These are phyloP conservation scores for Leptodactylus fuscus DNA, from an alignment of 2,113 vertebrate species.

Conservation along the genomic window DNA sequence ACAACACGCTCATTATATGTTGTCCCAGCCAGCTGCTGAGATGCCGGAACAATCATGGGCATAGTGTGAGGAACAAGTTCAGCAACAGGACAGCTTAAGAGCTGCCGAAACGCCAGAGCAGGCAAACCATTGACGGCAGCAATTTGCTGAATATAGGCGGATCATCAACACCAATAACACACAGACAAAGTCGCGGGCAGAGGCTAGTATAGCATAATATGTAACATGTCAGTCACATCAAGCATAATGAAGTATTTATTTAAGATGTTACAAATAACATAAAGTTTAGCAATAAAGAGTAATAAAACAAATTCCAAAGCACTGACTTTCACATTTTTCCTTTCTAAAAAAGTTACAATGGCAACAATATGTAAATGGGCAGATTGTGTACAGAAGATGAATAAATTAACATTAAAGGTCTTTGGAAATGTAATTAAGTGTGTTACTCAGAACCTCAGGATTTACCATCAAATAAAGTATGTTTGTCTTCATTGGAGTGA, in stretches of 20 bases:
- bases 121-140: too few relatives aligned
- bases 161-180: too few relatives aligned
- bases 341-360: neutral
- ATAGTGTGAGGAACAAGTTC: too few relatives aligned
- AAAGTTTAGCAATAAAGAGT: neutral
- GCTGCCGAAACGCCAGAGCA: too few relatives aligned
- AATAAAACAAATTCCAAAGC: neutral
- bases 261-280: neutral
- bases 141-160: too few relatives aligned
- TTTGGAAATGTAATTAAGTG: neutral
- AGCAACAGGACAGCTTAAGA: too few relatives aligned
- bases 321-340: neutral
- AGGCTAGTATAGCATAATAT: too few relatives aligned
- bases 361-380: neutral
- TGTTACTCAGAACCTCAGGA: constrained; percentile 9
- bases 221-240: too few relatives aligned
- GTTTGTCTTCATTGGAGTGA: constrained; percentile 52
- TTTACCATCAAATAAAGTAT: constrained; percentile 42
- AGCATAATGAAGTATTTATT: neutral
- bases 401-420: neutral
- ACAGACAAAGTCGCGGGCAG: too few relatives aligned
- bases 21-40: too few relatives aligned
- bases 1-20: too few relatives aligned
- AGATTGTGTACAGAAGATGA: neutral
- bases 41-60: too few relatives aligned